Evolutionary conservation across 2,113 vertebrate species (phyloP).

Genomic region (Heterocephalus glaber): DNA sequence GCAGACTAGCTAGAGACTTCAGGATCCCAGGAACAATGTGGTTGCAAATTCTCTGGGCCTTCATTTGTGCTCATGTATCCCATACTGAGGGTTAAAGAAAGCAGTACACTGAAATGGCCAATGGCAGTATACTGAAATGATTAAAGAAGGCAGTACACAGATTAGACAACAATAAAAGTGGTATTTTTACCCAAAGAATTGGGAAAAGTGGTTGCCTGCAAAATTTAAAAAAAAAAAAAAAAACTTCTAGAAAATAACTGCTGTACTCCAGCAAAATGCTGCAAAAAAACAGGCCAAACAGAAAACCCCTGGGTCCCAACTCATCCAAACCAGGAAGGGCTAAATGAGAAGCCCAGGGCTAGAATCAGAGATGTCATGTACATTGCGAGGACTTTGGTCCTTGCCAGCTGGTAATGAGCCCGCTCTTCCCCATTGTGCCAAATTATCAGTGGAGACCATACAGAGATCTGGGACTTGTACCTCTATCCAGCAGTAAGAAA

Average conservation of each 20-base stretch:
- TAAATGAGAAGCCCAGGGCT: too few relatives aligned
- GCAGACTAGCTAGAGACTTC: background rate
- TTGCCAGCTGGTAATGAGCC: background rate
- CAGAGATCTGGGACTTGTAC: accelerated
- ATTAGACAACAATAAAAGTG: background rate
- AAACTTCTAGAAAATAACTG: background rate
- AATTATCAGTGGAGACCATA: background rate
- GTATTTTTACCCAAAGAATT: background rate
- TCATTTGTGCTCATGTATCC: background rate
- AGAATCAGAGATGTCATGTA: background rate
- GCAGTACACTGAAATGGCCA: too few relatives aligned
- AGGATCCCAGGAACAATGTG: background rate
- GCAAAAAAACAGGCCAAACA: background rate
- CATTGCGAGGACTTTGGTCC: background rate
- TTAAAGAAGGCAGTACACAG: background rate
- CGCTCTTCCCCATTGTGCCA: accelerated
- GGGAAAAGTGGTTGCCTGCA: background rate
- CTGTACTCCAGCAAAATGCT: background rate
- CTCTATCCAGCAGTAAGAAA: background rate
- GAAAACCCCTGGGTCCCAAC: too few relatives aligned
- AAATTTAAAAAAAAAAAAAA: background rate
- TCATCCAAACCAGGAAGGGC: background rate
- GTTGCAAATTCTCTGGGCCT: background rate
- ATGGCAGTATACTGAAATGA: too few relatives aligned
- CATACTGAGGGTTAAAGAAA: background rate